Evolutionary conservation across 2,888 invertebrate genomes (phyloP).

Genomic region (Phytoseiulus persimilis): DNA sequence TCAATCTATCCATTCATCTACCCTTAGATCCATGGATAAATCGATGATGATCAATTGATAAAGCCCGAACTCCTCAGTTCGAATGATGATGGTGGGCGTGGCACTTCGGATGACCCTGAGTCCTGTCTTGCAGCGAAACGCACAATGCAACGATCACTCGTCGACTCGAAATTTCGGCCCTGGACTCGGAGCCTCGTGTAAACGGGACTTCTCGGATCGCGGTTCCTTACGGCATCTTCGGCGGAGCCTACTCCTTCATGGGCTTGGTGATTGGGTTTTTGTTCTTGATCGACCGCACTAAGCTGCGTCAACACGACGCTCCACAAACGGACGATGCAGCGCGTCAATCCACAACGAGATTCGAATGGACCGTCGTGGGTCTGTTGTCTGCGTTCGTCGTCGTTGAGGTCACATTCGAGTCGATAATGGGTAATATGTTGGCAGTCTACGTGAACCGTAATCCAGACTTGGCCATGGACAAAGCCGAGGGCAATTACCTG

Average conservation of each 20-base stretch:
- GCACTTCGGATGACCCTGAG: too few relatives aligned
- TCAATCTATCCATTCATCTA: too few relatives aligned
- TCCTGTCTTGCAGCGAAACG: neutral
- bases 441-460: neutral
- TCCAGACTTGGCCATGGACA: neutral
- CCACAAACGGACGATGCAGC: neutral
- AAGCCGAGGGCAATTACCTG: neutral
- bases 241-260: slow-evolving; percentile 14
- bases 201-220: neutral
- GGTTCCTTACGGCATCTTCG: neutral
- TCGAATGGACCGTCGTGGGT: slow-evolving; percentile 1
- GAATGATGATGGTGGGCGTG: too few relatives aligned
- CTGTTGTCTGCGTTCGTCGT: neutral
- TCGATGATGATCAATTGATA: too few relatives aligned
- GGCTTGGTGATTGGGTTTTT: neutral
- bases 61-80: too few relatives aligned
- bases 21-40: too few relatives aligned
- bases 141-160: neutral
- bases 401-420: neutral
- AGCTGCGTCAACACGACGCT: neutral
- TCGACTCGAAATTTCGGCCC: neutral
- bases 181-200: neutral
- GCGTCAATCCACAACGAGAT: neutral
- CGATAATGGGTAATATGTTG: neutral
- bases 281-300: neutral